Evolutionary conservation across 2,797 vertebrate species (phyloP).

Genomic region (Takifugu rubripes): DNA sequence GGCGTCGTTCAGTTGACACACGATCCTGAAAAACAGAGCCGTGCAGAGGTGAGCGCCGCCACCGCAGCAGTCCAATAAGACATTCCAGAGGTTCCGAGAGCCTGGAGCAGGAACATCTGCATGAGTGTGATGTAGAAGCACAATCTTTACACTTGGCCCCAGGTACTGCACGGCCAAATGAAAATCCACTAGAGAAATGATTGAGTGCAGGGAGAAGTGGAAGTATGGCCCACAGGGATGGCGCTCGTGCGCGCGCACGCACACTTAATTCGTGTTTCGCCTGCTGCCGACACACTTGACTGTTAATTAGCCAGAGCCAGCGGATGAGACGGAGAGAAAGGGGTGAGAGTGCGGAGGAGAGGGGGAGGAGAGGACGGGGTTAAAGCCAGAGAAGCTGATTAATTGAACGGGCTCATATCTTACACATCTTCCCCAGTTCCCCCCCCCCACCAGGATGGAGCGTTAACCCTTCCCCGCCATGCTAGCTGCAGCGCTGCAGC

Average conservation of each 20-base stretch:
- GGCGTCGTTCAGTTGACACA: constrained; percentile 90
- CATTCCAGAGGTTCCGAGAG: no score
- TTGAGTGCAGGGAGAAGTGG: constrained; percentile 57
- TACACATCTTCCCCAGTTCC: constrained; percentile 60
- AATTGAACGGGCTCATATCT: constrained; percentile 69
- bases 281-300: constrained; percentile 64
- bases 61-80: neutral
- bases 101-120: constrained; percentile 2
- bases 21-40: constrained; percentile 79
- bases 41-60: constrained; percentile 3
- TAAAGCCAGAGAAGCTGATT: constrained; percentile 66
- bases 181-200: constrained; percentile 73
- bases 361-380: constrained; percentile 12
- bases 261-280: constrained; percentile 58
- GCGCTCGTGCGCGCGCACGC: constrained; percentile 25
- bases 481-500: constrained; percentile 66
- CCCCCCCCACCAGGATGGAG: constrained; percentile 50
- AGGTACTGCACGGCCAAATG: constrained; percentile 62
- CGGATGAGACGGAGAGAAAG: constrained; percentile 52
- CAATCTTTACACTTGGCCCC: constrained; percentile 51
- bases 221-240: constrained; percentile 50
- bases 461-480: constrained; percentile 63
- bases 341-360: constrained; percentile 32
- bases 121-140: constrained; percentile 35
- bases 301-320: constrained; percentile 73